Evolutionary conservation across 2,113 vertebrate species (phyloP), one percentile per base, ranked within the genome.

Genomic region (Megalops atlanticus): DNA sequence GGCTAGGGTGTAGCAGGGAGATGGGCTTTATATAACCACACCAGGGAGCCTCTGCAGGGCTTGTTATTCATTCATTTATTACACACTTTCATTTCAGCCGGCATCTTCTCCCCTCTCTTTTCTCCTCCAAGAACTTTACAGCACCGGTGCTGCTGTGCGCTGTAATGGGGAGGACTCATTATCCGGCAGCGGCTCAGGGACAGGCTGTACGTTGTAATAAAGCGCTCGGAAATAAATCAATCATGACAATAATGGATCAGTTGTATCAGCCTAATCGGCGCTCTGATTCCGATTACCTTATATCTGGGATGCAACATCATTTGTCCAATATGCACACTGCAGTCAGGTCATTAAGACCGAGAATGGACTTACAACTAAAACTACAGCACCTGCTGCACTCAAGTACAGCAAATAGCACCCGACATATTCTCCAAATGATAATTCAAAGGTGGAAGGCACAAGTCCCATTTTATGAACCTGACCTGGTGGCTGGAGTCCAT

Each of bases 401-500:
- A 6, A 39, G 33, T n/a, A n/a, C n/a, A n/a, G n/a, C n/a, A 18
- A 10, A 18, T 36, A 39, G 18, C 36, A 21, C 15, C 24, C 11
- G 71, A 8, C 35, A 35, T 21, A 10, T 21, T 40, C 39, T 45
- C 33, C 2, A 5, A 69, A 21, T 40, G 39, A 45, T 21, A 39
- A 39, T 6, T 10, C 1, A 68, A n/a, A n/a, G n/a, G 31, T 11
- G 4, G 35, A 78, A 10, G 38, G 38, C 16, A 14, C 24, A 4
- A 27, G 38, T 40, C 18, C 15, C 18, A 24, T 52, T 45, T 18
- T 24, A 35, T n/a, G 45, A 69, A 69, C 27, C 41, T 33, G 90
- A 98, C 98, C 96, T 98, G 98, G 82, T 95, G 96, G 89, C 91
- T 95, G 74, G 95, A 93, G 85, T 99, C 98, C 88, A 97, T 90